These are phyloP conservation scores for Morpho deidamia DNA, from an alignment of 2,888 invertebrate species.

Conservation along the genomic window DNA sequence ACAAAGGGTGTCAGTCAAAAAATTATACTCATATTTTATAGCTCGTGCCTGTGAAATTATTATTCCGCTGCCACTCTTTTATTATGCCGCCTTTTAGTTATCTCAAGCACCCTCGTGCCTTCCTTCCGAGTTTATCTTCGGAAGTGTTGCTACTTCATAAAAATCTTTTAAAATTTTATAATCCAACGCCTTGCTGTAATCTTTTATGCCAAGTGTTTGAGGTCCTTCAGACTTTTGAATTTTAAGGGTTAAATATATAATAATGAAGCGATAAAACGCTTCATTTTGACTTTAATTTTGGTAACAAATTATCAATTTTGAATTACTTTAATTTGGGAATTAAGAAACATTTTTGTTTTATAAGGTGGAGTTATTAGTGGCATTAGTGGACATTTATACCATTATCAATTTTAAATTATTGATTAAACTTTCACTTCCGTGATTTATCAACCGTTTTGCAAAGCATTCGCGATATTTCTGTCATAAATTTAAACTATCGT, in stretches of 20 bases:
- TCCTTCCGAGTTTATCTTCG: slow-evolving; percentile 35
- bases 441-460: no score
- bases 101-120: slow-evolving; percentile 33
- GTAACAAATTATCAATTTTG: no score
- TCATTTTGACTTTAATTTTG: no score
- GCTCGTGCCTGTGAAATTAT: slow-evolving; percentile 22
- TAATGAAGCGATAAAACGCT: neutral
- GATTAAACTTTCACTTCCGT: no score
- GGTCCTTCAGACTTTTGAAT: neutral
- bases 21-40: slow-evolving; percentile 18
- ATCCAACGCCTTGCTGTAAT: slow-evolving; percentile 17
- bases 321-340: no score
- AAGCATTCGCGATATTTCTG: no score
- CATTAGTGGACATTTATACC: no score
- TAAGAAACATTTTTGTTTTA: no score
- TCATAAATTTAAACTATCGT: no score
- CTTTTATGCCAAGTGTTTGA: neutral
- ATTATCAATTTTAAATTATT: no score
- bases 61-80: slow-evolving; percentile 24
- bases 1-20: slow-evolving; percentile 10
- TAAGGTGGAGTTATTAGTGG: no score
- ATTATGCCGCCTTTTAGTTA: slow-evolving; percentile 32
- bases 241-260: neutral
- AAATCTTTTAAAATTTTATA: slow-evolving; percentile 29
- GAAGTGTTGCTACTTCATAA: slow-evolving; percentile 31